Evolutionary conservation across 2,113 vertebrate species (phyloP), one percentile per base, ranked within the genome.

Genomic region (Monarcha castaneiventris): DNA sequence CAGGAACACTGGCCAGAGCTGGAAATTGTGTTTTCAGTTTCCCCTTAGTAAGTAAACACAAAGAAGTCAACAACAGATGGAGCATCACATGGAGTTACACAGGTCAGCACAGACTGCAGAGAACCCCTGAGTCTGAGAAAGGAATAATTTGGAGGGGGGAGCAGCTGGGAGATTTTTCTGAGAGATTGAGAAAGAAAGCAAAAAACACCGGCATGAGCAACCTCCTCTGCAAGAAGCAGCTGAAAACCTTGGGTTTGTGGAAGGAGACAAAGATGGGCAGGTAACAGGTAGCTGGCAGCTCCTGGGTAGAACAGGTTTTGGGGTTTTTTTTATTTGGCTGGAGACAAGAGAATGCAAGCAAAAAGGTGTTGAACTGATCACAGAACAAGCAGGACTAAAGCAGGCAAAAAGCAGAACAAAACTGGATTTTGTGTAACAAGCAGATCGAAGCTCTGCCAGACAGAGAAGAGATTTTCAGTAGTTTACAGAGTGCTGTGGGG

Each of bases 21-120:
- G 39, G n/a, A 84, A 92, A 94, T 93, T 74, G 72, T 26, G 8
- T 85, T 96, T 93, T 76, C 72, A 52, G 72, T 63, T 95, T 91
- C 46, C 75, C 37, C 44, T 71, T 37, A n/a, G 52, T 83, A 95
- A 91, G 84, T 95, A 94, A 96, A 96, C 93, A 96, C 64, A 33
- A 15, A 48, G 79, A 91, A 94, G 92, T 88, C 92, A 96, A 97
- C 90, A 95, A 96, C 90, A 97, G 95, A 96, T 97, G 93, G 92
- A 96, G 88, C 72, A 77, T 95, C 75, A 84, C 87, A 86, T 75
- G 84, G 92, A 90, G 88, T 67, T 77, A 66, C 16, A 9, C 76
- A 86, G 96, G 92, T 94, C 95, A 87, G 84, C 74, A 56, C 78
- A 82, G 89, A 59, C 69, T 91, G 89, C 87, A 84, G 75, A 96